Conservation (phyloP, 2,797 vertebrate species). For the Xenentodon cancila region DNA sequence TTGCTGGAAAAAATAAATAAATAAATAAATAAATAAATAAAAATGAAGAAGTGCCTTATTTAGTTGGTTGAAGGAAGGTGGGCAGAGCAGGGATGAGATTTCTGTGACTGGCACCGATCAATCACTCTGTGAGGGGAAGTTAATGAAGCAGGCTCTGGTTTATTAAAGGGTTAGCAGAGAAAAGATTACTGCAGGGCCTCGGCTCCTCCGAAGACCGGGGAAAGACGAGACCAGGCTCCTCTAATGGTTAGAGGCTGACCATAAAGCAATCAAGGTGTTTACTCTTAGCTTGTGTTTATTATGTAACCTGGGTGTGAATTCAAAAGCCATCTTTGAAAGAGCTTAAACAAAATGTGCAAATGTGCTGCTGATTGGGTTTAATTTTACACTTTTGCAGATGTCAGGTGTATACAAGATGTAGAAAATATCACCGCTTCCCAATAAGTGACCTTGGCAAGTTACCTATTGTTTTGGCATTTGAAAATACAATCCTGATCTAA, state of each 20-base stretch:
- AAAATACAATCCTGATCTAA: conserved; percentile 32
- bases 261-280: conserved; percentile 77
- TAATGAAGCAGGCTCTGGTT: conserved; percentile 81
- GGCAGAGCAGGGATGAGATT: conserved; percentile 85
- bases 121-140: conserved; percentile 87
- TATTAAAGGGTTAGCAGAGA: conserved; percentile 75
- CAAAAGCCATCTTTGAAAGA: conserved; percentile 27
- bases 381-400: conserved; percentile 6
- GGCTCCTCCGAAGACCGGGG: conserved; percentile 61
- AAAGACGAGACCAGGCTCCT: conserved; percentile 51
- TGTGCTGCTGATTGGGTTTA: neutral
- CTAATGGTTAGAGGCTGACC: conserved; percentile 63
- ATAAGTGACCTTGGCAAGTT: conserved; percentile 16
- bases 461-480: conserved; percentile 29
- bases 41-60: conserved; percentile 85
- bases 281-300: conserved; percentile 57
- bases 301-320: conserved; percentile 62
- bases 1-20: conserved; percentile 71
- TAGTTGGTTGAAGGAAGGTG: conserved; percentile 84
- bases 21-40: conserved; percentile 50
- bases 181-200: conserved; percentile 72
- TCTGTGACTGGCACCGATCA: conserved; percentile 96
- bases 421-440: neutral
- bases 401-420: conserved; percentile 3
- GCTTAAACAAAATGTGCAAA: conserved; percentile 17